Base-by-base conservation (phyloP, 2,113 vertebrate genomes). In the Crocuta crocuta region DNA sequence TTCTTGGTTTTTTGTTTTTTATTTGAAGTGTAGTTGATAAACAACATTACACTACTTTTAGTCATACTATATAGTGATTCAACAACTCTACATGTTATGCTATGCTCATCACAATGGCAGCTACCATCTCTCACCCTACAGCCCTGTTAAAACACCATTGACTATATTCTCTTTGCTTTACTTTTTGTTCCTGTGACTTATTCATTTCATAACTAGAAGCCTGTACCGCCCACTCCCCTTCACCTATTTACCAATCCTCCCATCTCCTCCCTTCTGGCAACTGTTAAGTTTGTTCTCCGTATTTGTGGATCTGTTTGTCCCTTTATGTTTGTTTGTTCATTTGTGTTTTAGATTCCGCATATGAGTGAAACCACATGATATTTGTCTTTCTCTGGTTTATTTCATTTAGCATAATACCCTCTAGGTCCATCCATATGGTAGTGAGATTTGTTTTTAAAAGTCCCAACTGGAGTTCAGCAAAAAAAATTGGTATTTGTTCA, bases 401-500 rank as follows among this genome's bases (percentile, higher is more conserved):
- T 78, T 78, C 43, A 78, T 45, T 48, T 78, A 48, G 26, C 24
- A 48, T 78, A 78, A 78, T 31, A 31, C 74, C 26, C 43, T 78
- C 43, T 48, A 45, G 13, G 74, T 10, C 26, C 74, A 78, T 78
- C 15, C 43, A 31, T 48, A 7, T 31, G 28, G 43, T 45, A 28
- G 39, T 94, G 93, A n/a, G 1, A 70, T 94, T 80, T 68, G 8
- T 83, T 81, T 58, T 94, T 88, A 94, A 94, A 92, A 92, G 43
- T 6, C 2, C 33, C 74, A 93, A 92, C 15, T 90, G 28, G 63
- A 10, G 35, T 85, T 89, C 24, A 87, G 7, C 65, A n/a, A 65
- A 68, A 68, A 89, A 80, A 43, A 61, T 55, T 39, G 45, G 1
- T 53, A 50, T 96, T 93, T 95, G 11, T 43, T 94, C 48, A 94